Percentiles rank a stretch among this genome's conserved stretches.
These are phyloP conservation scores for Limonius californicus DNA, from an alignment of 1,140 invertebrate species.

Conservation along the genomic window DNA sequence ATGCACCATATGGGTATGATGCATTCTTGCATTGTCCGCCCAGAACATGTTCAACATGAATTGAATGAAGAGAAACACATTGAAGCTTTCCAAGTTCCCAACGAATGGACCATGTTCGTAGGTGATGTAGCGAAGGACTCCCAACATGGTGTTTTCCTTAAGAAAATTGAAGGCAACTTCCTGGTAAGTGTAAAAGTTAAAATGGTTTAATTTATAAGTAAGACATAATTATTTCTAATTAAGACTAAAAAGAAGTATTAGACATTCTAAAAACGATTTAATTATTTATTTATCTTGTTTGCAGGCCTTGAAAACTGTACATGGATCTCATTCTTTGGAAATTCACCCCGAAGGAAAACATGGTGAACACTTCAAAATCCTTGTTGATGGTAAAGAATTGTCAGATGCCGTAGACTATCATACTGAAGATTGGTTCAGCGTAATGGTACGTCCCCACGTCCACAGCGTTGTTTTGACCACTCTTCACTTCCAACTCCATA, in stretches of 20 bases:
- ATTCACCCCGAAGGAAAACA: slow-evolving; percentile 22
- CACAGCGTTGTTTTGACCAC: slow-evolving; percentile 1
- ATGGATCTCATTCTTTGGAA: slow-evolving; percentile 22
- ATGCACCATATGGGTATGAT: slow-evolving; percentile 20
- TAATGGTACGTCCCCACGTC: slow-evolving; percentile 11
- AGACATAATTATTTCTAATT: too few relatives aligned
- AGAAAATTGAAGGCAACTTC: slow-evolving; percentile 21
- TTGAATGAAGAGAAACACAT: neutral
- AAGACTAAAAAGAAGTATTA: too few relatives aligned
- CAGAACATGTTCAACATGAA: neutral
- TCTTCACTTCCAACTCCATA: slow-evolving; percentile 20
- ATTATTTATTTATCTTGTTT: neutral
- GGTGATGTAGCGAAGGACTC: slow-evolving; percentile 22
- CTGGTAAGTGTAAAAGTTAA: too few relatives aligned
- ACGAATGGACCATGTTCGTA: slow-evolving; percentile 29
- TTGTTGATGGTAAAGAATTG: slow-evolving; percentile 23
- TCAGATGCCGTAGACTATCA: slow-evolving; percentile 7
- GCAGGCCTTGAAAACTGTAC: slow-evolving; percentile 27
- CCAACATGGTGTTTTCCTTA: slow-evolving; percentile 25
- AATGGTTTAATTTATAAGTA: too few relatives aligned
- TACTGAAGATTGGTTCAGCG: slow-evolving; percentile 20
- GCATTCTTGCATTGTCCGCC: slow-evolving; percentile 21
- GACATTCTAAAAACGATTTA: too few relatives aligned
- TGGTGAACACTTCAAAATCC: slow-evolving; percentile 21
- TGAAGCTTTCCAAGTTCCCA: slow-evolving; percentile 9